Conservation (phyloP, 1,140 invertebrate species). For the Camponotus floridanus region DNA sequence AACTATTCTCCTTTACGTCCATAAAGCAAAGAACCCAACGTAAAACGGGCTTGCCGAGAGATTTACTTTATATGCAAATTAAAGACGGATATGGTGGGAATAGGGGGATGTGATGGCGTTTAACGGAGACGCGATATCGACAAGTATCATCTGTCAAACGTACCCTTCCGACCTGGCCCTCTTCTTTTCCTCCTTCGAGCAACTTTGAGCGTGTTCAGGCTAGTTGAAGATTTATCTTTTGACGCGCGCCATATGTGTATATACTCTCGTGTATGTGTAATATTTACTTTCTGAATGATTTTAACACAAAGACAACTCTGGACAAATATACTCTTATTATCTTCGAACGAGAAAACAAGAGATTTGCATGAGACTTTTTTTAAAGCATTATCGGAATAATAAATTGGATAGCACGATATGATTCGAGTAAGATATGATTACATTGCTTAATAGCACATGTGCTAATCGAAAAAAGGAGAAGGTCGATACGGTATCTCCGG, state of each 20-base stretch:
- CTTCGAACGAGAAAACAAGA: background rate
- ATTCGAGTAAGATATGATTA: background rate
- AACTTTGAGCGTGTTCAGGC: conserved; percentile 47
- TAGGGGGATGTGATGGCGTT: conserved; percentile 74
- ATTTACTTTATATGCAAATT: conserved; percentile 78
- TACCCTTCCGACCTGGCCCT: conserved; percentile 67
- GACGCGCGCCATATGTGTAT: conserved; percentile 54
- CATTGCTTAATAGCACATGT: conserved; percentile 7
- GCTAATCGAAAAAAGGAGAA: conserved; percentile 18
- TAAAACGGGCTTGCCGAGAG: conserved; percentile 65
- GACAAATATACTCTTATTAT: background rate
- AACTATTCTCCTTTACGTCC: conserved; percentile 72
- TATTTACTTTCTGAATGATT: background rate
- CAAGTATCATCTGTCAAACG: conserved; percentile 79
- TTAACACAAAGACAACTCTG: background rate
- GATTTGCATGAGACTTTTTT: background rate
- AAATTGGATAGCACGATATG: background rate
- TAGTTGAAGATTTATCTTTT: conserved; percentile 59
- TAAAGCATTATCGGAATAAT: background rate
- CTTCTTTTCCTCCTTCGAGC: background rate
- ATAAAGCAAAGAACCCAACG: conserved; percentile 65
- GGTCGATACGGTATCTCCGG: conserved; percentile 31
- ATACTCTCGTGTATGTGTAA: conserved; percentile 19
- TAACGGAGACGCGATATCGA: conserved; percentile 79
- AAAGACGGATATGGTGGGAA: conserved; percentile 75